These are phyloP conservation scores for Hephaestus fuliginosus DNA, from an alignment of 2,797 vertebrate species.

Conservation along the genomic window DNA sequence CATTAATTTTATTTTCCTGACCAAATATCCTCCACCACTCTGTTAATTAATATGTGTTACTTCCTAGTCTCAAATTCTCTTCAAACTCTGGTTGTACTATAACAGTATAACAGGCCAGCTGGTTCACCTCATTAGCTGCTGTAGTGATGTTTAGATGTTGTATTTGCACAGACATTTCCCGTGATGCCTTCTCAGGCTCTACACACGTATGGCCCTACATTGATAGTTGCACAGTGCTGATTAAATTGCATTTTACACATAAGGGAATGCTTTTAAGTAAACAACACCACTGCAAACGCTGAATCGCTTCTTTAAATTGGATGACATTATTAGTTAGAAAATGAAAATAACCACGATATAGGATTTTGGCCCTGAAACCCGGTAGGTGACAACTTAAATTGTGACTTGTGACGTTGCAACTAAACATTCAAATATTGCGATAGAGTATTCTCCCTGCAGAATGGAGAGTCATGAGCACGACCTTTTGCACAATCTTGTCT, in stretches of 20 bases:
- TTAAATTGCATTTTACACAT: conserved; percentile 15
- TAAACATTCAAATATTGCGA: background rate
- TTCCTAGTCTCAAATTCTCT: background rate
- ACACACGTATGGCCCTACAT: background rate
- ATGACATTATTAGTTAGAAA: background rate
- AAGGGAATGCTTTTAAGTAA: background rate
- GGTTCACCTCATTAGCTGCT: background rate
- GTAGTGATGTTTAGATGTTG: background rate
- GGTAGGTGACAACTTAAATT: background rate
- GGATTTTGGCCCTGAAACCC: background rate
- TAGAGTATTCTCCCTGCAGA: background rate
- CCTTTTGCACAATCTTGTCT: too few species aligned
- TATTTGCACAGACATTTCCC: background rate
- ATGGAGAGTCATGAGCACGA: background rate
- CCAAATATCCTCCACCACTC: background rate
- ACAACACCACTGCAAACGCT: background rate
- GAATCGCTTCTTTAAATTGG: background rate
- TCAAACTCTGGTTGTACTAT: background rate
- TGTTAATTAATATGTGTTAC: background rate
- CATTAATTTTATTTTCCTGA: background rate
- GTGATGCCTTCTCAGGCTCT: conserved; percentile 1
- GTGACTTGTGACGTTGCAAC: too few species aligned
- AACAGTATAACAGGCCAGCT: background rate
- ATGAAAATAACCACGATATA: background rate
- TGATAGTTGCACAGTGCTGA: conserved; percentile 24